phyloP scores from a whole-genome alignment of 2,797 vertebrate species.

The Percopsis omiscomaycus region DNA sequence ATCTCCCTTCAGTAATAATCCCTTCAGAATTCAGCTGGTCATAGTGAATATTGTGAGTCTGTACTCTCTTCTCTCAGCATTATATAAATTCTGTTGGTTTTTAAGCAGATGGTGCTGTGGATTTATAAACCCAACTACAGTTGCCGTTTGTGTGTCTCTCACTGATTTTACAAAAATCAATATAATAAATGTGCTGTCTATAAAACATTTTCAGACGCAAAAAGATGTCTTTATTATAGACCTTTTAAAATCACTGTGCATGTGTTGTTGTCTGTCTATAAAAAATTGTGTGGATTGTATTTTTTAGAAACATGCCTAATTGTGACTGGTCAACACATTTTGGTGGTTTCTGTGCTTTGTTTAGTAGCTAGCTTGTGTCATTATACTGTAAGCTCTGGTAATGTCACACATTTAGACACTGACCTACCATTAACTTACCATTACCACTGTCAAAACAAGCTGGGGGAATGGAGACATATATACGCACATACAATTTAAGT shows the following conservation, averaged over 20 bases:
- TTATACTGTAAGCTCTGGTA: conserved; percentile 28
- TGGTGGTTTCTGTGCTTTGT: not conserved
- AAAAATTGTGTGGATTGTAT: not conserved
- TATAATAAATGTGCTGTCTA: conserved; percentile 52
- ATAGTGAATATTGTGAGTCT: conserved; percentile 41
- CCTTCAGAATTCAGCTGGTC: conserved; percentile 39
- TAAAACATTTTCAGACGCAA: conserved; percentile 42
- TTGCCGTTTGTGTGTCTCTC: conserved; percentile 35
- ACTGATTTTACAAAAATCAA: conserved; percentile 46
- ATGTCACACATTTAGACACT: conserved; percentile 41
- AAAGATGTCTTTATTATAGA: too few relatives aligned
- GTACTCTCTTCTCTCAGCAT: conserved; percentile 39
- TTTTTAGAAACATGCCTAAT: too few relatives aligned
- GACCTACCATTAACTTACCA: conserved; percentile 32
- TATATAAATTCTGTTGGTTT: conserved; percentile 63
- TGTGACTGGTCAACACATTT: not conserved
- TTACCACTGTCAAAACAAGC: conserved; percentile 18
- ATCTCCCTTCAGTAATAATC: conserved; percentile 46
- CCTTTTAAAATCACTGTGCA: not conserved
- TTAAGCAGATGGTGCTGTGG: conserved; percentile 56
- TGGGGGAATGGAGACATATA: not conserved
- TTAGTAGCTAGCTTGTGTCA: conserved; percentile 15
- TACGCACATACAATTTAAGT: not conserved
- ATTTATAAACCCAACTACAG: conserved; percentile 50
- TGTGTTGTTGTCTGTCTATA: too few relatives aligned